Evolutionary conservation across 2,113 vertebrate genomes (phyloP), one percentile per base, ranked within the genome.

Genomic region (Corythornis vintsioides): DNA sequence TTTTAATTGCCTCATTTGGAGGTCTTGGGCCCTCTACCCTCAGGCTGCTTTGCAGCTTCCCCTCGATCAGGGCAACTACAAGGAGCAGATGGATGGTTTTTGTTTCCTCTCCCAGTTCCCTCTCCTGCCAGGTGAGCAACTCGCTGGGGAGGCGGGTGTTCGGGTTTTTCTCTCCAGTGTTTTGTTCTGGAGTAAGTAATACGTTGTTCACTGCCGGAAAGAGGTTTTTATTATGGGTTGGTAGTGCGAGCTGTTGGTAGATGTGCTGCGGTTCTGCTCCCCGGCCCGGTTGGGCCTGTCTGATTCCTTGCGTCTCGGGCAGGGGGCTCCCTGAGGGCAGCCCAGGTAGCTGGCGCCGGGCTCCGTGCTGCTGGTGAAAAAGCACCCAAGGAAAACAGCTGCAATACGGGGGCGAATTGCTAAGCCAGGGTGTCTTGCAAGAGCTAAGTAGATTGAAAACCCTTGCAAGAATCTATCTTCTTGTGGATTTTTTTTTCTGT

Each of bases 91-190:
- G 75, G 7, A 31, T 3, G 7, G 11, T 2, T 7, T 52, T 65
- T 22, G 1, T 5, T 47, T 31, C 16, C 20, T 9, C 5, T 4
- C 28, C 16, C 11, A 28, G 8, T 4, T 21, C 11, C 2, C 1
- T 1, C 2, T 9, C 6, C 18, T 33, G 38, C 1, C 4, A 9
- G 7, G 0, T 2, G 1, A 11, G 9, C 1, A 10, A 15, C 5
- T 11, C 2, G 35, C n/a, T 35, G 24, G 21, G 4, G 33, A 20
- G 24, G 50, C 24, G 50, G 52, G 24, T 28, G 26, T 26, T 59
- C 20, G 9, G n/a, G 6, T 9, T 59, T 31, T 33, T 2, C 19
- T 14, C 18, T 1, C 1, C 2, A 1, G 3, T 1, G 8, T 10
- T 71, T n/a, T 45, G 2, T 26, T 10, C 7, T 33, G 55, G 5